Evolutionary conservation across 2,113 vertebrate species (phyloP).

Genomic region (Pyrgilauda ruficollis): DNA sequence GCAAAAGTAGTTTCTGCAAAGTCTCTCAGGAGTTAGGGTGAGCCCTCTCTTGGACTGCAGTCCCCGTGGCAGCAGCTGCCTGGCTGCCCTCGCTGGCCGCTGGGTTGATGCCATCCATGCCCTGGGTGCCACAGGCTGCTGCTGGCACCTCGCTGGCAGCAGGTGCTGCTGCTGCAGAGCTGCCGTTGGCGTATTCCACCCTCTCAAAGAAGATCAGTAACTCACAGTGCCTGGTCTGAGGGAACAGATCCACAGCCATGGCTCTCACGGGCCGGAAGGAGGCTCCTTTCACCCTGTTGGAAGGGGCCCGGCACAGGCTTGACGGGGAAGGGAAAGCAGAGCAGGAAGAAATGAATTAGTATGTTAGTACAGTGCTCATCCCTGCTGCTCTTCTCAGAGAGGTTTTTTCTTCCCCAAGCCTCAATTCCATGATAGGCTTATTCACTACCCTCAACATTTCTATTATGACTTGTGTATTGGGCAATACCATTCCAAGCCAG

Average conservation of each 20-base stretch:
- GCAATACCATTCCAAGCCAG: not conserved
- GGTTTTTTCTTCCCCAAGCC: not conserved
- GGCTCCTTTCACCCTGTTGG: constrained; percentile 88
- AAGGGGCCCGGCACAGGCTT: constrained; percentile 90
- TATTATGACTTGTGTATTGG: accelerated
- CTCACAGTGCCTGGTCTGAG: constrained; percentile 92
- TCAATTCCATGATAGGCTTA: not conserved
- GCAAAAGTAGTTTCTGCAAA: not conserved
- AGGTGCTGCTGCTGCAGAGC: not conserved
- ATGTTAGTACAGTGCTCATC: not conserved
- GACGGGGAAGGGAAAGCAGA: not conserved
- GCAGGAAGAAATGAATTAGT: not conserved
- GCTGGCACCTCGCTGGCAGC: not conserved
- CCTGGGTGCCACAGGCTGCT: accelerated
- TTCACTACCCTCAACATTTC: not conserved
- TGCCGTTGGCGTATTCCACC: constrained; percentile 62
- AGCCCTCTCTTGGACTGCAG: not conserved
- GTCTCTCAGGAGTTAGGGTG: not conserved
- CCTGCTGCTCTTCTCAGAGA: not conserved
- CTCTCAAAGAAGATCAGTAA: constrained; percentile 90
- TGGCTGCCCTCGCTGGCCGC: accelerated
- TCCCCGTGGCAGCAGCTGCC: accelerated
- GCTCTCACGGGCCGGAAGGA: constrained; percentile 86
- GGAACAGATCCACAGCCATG: constrained; percentile 92
- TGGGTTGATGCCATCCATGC: not conserved